These are phyloP conservation scores for Stenichneumon culpator DNA, from an alignment of 2,888 invertebrate genomes.

Conservation along the genomic window DNA sequence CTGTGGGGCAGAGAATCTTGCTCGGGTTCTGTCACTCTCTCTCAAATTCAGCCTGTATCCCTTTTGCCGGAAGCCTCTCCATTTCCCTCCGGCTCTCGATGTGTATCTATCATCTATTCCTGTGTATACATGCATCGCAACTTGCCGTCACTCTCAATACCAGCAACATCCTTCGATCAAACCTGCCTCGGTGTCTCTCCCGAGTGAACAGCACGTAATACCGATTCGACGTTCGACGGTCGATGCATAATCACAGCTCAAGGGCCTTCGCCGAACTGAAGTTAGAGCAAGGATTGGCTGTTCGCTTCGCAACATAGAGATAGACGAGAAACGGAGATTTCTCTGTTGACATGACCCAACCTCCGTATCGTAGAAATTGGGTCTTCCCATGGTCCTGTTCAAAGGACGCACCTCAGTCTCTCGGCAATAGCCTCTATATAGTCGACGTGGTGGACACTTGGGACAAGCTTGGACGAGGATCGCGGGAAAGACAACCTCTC, in stretches of 20 bases:
- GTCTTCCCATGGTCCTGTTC: constrained; percentile 42
- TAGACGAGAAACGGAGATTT: constrained; percentile 23
- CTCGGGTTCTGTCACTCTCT: constrained; percentile 31
- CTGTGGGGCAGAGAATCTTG: constrained; percentile 36
- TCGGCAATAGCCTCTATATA: background rate
- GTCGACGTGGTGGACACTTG: constrained; percentile 43
- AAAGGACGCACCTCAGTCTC: constrained; percentile 46
- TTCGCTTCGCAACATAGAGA: constrained; percentile 8
- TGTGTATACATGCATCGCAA: constrained; percentile 11
- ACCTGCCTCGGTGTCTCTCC: constrained; percentile 11
- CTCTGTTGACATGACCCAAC: constrained; percentile 41
- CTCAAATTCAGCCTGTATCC: constrained; percentile 36
- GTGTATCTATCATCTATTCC: constrained; percentile 9
- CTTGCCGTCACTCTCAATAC: constrained; percentile 30
- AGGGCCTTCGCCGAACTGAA: constrained; percentile 51
- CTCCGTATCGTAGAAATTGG: background rate
- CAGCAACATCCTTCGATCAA: constrained; percentile 13
- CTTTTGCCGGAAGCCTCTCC: constrained; percentile 30
- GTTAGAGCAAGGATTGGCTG: constrained; percentile 32
- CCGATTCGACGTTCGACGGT: constrained; percentile 65
- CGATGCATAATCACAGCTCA: constrained; percentile 65
- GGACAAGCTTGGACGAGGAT: constrained; percentile 16
- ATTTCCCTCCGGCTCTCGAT: constrained; percentile 33
- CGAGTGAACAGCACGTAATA: constrained; percentile 49
- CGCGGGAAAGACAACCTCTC: constrained; percentile 29